phyloP scores from a whole-genome alignment of 1,140 invertebrate species.

The Drosophila triauraria region DNA sequence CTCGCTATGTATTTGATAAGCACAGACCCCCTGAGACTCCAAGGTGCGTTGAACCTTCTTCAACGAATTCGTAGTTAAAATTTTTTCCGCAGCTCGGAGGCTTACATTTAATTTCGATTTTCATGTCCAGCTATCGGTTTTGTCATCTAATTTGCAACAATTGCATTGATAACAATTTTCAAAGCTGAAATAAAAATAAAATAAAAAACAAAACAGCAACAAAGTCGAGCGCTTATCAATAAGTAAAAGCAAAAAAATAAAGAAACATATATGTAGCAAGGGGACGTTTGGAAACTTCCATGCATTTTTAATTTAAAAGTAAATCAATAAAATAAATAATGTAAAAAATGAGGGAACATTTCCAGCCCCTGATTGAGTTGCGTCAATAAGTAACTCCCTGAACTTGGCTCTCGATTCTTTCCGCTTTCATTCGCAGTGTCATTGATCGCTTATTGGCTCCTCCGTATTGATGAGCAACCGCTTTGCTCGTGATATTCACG shows the following conservation, averaged over 20 bases:
- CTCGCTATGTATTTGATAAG: conserved; percentile 20
- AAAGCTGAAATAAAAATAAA: not conserved
- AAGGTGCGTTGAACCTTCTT: conserved; percentile 23
- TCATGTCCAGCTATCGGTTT: conserved; percentile 12
- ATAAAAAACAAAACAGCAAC: not conserved
- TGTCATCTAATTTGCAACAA: conserved; percentile 13
- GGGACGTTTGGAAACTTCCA: conserved; percentile 1
- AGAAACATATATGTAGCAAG: not conserved
- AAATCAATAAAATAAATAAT: conserved; percentile 1
- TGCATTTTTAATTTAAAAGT: not conserved
- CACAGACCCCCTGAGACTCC: not conserved
- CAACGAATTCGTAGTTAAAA: not conserved
- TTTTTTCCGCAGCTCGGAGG: not conserved
- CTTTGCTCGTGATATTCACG: conserved; percentile 46
- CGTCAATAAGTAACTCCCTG: conserved; percentile 2
- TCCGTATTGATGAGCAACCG: conserved; percentile 14
- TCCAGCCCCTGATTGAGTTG: not conserved
- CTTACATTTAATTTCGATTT: conserved; percentile 8
- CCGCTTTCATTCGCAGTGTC: conserved; percentile 15
- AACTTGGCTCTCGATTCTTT: conserved; percentile 15
- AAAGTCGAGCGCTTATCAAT: conserved; percentile 11
- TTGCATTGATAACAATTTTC: conserved; percentile 20
- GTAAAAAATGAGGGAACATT: not conserved
- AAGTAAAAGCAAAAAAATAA: not conserved
- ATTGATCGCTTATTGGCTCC: conserved; percentile 29